Evolutionary conservation across 2,888 invertebrate genomes (phyloP), one percentile per base, ranked within the genome.

Genomic region (Sclerodermus sp.): DNA sequence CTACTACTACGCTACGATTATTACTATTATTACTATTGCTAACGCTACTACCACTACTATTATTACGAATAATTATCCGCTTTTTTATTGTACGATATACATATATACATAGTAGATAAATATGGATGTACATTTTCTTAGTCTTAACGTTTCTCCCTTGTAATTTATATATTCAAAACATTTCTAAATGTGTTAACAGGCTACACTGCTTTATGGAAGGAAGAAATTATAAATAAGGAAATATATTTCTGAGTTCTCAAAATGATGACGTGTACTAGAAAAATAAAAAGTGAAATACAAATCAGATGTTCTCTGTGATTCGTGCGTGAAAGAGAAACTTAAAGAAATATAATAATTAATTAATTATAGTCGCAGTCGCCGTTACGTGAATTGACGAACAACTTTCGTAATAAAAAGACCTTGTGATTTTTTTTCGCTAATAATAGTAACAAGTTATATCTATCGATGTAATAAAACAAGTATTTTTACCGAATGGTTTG

Each of bases 141-240:
- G 66, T 60, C 58, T 60, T 71, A 67, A 61, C 51, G 58, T 66
- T 60, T 63, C 54, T 50, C 49, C 42, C 67, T 68, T 69, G 67
- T 72, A 71, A 62, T 71, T 70, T 73, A 70, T 71, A 68, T 64
- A 67, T 66, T 58, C 62, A 63, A 61, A 57, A 55, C 64, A 69
- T 62, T 66, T 74, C 68, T 74, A 66, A 68, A 70, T 74, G 73
- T 74, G 68, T 70, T 72, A 66, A 70, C 59, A n/a, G n/a, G 67
- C 66, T 71, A 67, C n/a, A n/a, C 64, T 66, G 70, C 71, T 73
- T 73, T 66, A 60, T 45, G 57, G 53, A 36, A n/a, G 57, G 56
- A 49, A 57, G 52, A 55, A 54, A 58, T 55, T 57, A 56, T 50
- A 57, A 54, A 56, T 43, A 45, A 42, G 47, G 45, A 39, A 45